These are phyloP conservation scores for Cacatua alba DNA, from an alignment of 2,113 vertebrate species.

Conservation along the genomic window DNA sequence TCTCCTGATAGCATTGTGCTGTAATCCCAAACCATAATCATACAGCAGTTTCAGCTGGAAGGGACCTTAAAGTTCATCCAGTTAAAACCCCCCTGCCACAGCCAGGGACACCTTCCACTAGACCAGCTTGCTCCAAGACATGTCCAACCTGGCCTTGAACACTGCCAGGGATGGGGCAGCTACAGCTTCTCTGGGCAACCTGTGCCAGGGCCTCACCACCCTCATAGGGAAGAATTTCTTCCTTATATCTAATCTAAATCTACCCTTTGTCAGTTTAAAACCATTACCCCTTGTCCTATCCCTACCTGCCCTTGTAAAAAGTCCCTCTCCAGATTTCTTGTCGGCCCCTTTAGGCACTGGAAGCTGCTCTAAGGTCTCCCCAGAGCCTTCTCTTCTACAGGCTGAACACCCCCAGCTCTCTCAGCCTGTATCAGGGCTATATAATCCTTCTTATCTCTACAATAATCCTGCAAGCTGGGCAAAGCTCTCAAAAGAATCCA, in stretches of 20 bases:
- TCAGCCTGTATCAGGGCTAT: neutral
- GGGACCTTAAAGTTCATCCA: neutral
- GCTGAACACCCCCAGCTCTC: neutral
- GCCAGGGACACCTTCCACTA: neutral
- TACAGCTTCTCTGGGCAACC: neutral
- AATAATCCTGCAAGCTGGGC: neutral
- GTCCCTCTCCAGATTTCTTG: neutral
- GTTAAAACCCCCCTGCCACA: neutral
- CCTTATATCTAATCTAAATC: neutral
- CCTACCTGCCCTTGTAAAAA: neutral
- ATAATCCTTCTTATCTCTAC: neutral
- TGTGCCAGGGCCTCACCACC: neutral
- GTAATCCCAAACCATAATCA: neutral
- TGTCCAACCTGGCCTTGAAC: neutral
- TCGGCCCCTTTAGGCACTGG: neutral
- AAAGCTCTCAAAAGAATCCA: neutral
- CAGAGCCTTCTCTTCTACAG: neutral
- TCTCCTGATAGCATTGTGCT: neutral
- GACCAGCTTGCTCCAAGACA: neutral
- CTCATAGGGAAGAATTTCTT: neutral
- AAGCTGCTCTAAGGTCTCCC: neutral
- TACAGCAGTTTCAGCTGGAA: neutral
- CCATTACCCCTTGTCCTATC: neutral
- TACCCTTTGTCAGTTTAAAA: neutral
- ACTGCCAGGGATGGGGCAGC: neutral